Evolutionary conservation across 2,113 vertebrate genomes (phyloP).

Genomic region (Drymodes brunneopygia): DNA sequence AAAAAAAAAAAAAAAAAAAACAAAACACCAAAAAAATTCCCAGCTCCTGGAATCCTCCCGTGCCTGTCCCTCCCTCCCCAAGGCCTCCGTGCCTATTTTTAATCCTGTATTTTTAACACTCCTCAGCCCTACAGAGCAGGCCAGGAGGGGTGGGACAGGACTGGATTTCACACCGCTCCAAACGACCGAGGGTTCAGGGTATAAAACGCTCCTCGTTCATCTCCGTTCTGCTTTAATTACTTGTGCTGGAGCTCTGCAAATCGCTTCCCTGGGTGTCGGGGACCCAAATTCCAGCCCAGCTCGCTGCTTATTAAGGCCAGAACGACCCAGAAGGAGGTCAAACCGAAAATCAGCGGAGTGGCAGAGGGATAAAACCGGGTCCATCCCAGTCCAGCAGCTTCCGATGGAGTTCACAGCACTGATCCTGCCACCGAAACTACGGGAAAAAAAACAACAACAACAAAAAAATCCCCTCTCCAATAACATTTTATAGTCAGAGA

Average conservation of each 20-base stretch:
- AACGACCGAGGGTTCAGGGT: fast-evolving
- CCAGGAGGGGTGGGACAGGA: not conserved
- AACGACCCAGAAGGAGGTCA: not conserved
- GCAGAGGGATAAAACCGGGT: fast-evolving
- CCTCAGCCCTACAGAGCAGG: not conserved
- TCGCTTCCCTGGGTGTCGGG: not conserved
- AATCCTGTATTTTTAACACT: not conserved
- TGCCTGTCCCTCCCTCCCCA: not conserved
- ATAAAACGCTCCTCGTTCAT: fast-evolving
- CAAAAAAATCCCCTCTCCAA: too few species aligned
- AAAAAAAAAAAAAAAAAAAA: too few species aligned
- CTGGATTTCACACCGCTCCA: not conserved
- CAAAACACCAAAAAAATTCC: too few species aligned
- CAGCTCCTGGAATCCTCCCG: not conserved
- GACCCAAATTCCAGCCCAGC: not conserved
- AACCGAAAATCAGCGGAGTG: not conserved
- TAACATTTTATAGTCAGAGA: too few species aligned
- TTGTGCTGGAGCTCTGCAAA: not conserved
- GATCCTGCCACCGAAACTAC: too few species aligned
- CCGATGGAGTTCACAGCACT: fast-evolving
- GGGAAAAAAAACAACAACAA: too few species aligned
- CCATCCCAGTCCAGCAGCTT: not conserved
- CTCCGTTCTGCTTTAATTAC: not conserved
- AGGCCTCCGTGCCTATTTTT: not conserved
- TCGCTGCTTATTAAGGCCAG: not conserved